phyloP scores from a whole-genome alignment of 2,797 vertebrate genomes.

The Staurois parvus region DNA sequence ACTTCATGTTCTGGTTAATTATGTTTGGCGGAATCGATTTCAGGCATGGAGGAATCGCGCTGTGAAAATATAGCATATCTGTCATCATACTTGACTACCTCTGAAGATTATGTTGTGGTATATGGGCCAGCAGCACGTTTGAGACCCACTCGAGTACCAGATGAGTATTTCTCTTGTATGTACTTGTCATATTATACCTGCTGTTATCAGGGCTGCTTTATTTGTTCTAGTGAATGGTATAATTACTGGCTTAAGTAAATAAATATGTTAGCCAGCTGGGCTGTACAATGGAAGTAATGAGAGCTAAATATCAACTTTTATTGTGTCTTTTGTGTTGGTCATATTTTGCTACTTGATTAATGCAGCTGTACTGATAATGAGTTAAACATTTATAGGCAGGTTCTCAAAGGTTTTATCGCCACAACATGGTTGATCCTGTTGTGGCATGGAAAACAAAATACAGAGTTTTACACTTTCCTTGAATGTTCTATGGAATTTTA shows the following conservation, averaged over 20 bases:
- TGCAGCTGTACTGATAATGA: no score
- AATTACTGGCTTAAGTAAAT: not conserved
- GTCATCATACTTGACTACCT: slow-evolving; percentile 76
- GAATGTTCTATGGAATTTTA: no score
- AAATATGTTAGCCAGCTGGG: not conserved
- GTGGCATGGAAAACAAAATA: no score
- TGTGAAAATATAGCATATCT: slow-evolving; percentile 83
- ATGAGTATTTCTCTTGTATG: slow-evolving; percentile 91
- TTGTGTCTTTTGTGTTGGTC: no score
- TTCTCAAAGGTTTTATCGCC: no score
- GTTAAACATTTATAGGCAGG: no score
- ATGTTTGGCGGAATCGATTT: slow-evolving; percentile 13
- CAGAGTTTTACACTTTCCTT: no score
- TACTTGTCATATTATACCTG: slow-evolving; percentile 62
- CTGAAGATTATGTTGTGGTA: slow-evolving; percentile 79
- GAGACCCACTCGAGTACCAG: slow-evolving; percentile 83
- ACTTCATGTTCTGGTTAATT: not conserved
- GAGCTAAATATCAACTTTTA: no score
- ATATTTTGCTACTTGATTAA: no score
- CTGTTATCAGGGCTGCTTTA: not conserved
- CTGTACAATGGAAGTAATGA: not conserved
- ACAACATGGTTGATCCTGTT: no score
- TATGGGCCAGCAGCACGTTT: slow-evolving; percentile 90
- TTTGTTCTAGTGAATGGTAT: not conserved
- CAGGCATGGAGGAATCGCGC: slow-evolving; percentile 92